A percentile compares a stretch with the other conserved stretches of the same genome.
Evolutionary conservation across 2,888 invertebrate genomes (phyloP).

Genomic region (Drosophila lutescens): DNA sequence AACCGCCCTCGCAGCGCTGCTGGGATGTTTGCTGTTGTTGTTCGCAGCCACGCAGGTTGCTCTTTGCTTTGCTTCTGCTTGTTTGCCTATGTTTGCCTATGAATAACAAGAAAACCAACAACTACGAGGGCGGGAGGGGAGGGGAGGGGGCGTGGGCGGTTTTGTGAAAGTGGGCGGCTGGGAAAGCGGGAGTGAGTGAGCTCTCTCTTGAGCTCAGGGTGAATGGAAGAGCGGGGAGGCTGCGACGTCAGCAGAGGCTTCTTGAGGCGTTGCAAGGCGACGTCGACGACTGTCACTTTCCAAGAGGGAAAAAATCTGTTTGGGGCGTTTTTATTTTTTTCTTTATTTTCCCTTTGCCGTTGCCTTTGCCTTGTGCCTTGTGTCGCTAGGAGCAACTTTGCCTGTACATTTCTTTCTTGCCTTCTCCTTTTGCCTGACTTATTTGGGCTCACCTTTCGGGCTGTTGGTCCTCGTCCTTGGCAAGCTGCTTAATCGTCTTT

Average conservation of each 20-base stretch:
- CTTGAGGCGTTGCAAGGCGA: slow-evolving; percentile 52
- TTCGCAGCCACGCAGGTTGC: slow-evolving; percentile 75
- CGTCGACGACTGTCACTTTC: slow-evolving; percentile 75
- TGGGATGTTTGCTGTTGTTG: slow-evolving; percentile 63
- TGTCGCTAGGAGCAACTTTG: slow-evolving; percentile 44
- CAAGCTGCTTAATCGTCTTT: slow-evolving; percentile 71
- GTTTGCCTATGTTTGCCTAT: slow-evolving; percentile 67
- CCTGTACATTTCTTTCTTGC: slow-evolving; percentile 41
- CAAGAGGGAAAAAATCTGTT: slow-evolving; percentile 70
- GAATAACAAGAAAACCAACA: slow-evolving; percentile 54
- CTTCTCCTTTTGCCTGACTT: slow-evolving; percentile 69
- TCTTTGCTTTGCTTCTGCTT: slow-evolving; percentile 64
- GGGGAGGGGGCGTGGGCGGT: background rate
- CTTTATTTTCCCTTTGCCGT: background rate
- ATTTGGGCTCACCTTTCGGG: slow-evolving; percentile 72
- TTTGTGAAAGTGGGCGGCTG: slow-evolving; percentile 2
- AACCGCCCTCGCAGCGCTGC: slow-evolving; percentile 57
- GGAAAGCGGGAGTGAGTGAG: background rate
- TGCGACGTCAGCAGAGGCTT: slow-evolving; percentile 22
- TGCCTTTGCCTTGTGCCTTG: slow-evolving; percentile 1
- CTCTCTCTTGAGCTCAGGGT: slow-evolving; percentile 36
- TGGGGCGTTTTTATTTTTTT: slow-evolving; percentile 61
- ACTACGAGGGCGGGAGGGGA: background rate
- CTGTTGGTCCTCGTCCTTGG: slow-evolving; percentile 47
- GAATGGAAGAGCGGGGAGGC: slow-evolving; percentile 27